Evolutionary conservation across 2,888 invertebrate genomes (phyloP), one percentile per base, ranked within the genome.

Genomic region (Philonicus albiceps): DNA sequence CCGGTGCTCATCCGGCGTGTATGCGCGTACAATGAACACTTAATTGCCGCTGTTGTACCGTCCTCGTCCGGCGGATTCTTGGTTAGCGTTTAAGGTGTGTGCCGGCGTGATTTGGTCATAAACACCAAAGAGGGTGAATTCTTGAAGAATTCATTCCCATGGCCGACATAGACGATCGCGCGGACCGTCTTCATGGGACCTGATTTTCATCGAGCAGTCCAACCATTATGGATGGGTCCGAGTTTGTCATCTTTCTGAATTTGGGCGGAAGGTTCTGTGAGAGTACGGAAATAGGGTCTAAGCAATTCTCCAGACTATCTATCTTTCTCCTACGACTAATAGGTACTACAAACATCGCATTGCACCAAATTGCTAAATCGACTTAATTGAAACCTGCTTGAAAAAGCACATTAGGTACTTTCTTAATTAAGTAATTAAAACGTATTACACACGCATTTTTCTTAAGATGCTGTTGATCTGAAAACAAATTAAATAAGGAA

Each of bases 91-190:
- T 84, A 84, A 84, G 84, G 84, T 84, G 84, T 84, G 84, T 72
- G 40, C 84, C 53, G 64, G 64, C 64, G 37, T 84, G 84, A 84
- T 84, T 84, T 53, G 84, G 73, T 73, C 43, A 84, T 84, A 55
- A 64, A 31, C 73, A 64, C 81, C 64, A 30, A n/a, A 55, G 43
- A 40, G 72, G 84, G 84, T 84, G 84, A 73, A n/a, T 55, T 84
- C 73, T 84, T 72, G 16, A 22, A 34, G 81, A 73, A 43, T 43
- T 43, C 84, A 73, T 84, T 84, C 84, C 84, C 84, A 84, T 84
- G 84, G 84, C 84, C 84, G 84, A 84, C 43, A 43, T 84, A 84
- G 73, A 73, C 73, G 84, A 84, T 84, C 73, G 84, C 84, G n/a
- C 40, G 43, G 40, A 49, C 80, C 53, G n/a, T 11, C 73, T 84